A percentile compares a stretch with the other conserved stretches of the same genome.
These are phyloP conservation scores for Hydractinia symbiolongicarpus DNA, from an alignment of 30 jellyfish, hydroid and myxozoan species.

Conservation along the genomic window DNA sequence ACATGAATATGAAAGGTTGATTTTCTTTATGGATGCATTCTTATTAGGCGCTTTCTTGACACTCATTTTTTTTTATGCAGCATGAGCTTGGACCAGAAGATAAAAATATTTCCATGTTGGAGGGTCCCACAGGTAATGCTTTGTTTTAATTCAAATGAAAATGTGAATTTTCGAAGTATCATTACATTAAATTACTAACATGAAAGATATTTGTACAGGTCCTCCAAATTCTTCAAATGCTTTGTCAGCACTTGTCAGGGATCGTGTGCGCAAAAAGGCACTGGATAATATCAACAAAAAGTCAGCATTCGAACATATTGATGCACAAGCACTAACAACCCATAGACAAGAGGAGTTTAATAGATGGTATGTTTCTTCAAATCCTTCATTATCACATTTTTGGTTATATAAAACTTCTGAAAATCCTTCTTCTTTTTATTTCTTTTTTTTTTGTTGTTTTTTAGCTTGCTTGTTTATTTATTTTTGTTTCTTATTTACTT, in stretches of 20 bases:
- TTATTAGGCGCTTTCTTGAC: background rate
- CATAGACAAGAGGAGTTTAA: slow-evolving; percentile 4
- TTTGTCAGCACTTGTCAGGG: slow-evolving; percentile 6
- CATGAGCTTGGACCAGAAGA: slow-evolving; percentile 3
- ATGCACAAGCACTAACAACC: background rate
- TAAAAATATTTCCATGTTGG: slow-evolving; percentile 1
- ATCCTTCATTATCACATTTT: too few relatives aligned
- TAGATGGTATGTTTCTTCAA: slow-evolving; percentile 4
- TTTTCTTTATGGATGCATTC: background rate
- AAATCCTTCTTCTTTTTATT: background rate
- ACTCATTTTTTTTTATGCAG: background rate
- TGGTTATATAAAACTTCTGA: too few relatives aligned
- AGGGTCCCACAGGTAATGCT: background rate
- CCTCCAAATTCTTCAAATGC: slow-evolving; percentile 7
- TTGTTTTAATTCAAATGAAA: too few relatives aligned
- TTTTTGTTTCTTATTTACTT: too few relatives aligned
- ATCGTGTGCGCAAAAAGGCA: slow-evolving; percentile 26
- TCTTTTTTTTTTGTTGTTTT: background rate
- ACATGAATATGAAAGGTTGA: too few relatives aligned
- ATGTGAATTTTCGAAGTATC: too few relatives aligned
- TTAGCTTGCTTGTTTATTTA: too few relatives aligned
- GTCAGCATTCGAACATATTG: slow-evolving; percentile 9
- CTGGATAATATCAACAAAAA: slow-evolving; percentile 16
- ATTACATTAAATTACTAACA: too few relatives aligned
- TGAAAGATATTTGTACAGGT: background rate